Evolutionary conservation across 2,888 invertebrate genomes (phyloP).

Genomic region (Idaea biselata): DNA sequence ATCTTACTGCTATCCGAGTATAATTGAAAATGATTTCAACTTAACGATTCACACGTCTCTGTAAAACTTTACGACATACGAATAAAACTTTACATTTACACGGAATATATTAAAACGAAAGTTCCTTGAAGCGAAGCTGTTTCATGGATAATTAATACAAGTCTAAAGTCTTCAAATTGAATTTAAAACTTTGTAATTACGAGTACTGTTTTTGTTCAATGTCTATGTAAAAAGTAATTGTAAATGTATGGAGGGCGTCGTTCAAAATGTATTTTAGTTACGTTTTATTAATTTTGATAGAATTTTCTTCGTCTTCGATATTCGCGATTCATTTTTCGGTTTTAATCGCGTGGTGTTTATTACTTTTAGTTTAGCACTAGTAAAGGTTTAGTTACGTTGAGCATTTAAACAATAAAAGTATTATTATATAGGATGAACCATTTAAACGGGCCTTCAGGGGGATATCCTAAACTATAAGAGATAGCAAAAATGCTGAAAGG

Average conservation of each 20-base stretch:
- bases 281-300: not conserved
- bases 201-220: not conserved
- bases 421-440: no score
- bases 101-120: conserved; percentile 1
- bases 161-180: not conserved
- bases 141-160: conserved; percentile 2
- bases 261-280: not conserved
- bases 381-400: no score
- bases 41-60: not conserved
- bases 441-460: no score
- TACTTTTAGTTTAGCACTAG: no score
- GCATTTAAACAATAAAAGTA: no score
- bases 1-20: not conserved
- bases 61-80: not conserved
- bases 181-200: conserved; percentile 2
- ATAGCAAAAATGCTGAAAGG: no score
- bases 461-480: no score
- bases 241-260: not conserved
- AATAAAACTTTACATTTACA: not conserved
- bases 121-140: not conserved
- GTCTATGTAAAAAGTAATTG: not conserved
- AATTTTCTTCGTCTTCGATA: no score
- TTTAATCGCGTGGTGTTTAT: no score
- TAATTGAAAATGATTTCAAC: not conserved
- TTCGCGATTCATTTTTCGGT: no score